These are phyloP conservation scores for Clytia hemisphaerica DNA, from an alignment of 30 jellyfish, hydroid and myxozoan species.

Conservation along the genomic window DNA sequence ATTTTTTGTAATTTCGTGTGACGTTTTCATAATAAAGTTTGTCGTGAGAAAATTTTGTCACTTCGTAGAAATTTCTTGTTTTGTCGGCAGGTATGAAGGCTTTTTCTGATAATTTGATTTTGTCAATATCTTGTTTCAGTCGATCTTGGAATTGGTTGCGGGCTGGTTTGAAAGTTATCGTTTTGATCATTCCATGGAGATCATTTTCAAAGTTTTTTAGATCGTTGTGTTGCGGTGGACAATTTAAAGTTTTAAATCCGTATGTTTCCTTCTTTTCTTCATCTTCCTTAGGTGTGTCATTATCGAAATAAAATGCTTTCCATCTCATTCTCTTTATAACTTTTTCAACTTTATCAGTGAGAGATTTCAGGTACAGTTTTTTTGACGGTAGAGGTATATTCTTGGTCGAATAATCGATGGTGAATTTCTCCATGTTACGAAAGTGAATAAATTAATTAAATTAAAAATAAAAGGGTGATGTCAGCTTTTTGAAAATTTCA, in stretches of 20 bases:
- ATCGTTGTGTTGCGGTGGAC: slow-evolving; percentile 17
- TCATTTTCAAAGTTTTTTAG: slow-evolving; percentile 25
- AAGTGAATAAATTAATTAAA: too few relatives aligned
- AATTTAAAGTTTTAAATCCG: slow-evolving; percentile 34
- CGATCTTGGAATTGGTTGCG: not conserved
- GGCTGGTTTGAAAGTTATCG: slow-evolving; percentile 3
- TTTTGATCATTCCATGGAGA: slow-evolving; percentile 18
- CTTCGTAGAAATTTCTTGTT: not conserved
- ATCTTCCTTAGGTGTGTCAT: not conserved
- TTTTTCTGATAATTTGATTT: not conserved
- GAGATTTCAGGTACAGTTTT: too few relatives aligned
- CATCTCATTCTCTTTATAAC: slow-evolving; percentile 46
- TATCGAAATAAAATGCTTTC: too few relatives aligned
- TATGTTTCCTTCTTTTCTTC: not conserved
- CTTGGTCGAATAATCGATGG: too few relatives aligned
- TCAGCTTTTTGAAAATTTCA: too few relatives aligned
- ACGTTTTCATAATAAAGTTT: slow-evolving; percentile 7
- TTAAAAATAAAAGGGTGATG: too few relatives aligned
- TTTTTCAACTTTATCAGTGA: slow-evolving; percentile 29
- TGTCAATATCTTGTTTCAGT: not conserved
- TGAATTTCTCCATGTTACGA: too few relatives aligned
- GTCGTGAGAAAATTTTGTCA: not conserved
- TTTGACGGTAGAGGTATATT: too few relatives aligned
- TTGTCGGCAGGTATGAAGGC: not conserved
- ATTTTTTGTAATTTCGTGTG: slow-evolving; percentile 3